Base-by-base conservation (phyloP, 2,888 invertebrate species). In the Athalia rosae region DNA sequence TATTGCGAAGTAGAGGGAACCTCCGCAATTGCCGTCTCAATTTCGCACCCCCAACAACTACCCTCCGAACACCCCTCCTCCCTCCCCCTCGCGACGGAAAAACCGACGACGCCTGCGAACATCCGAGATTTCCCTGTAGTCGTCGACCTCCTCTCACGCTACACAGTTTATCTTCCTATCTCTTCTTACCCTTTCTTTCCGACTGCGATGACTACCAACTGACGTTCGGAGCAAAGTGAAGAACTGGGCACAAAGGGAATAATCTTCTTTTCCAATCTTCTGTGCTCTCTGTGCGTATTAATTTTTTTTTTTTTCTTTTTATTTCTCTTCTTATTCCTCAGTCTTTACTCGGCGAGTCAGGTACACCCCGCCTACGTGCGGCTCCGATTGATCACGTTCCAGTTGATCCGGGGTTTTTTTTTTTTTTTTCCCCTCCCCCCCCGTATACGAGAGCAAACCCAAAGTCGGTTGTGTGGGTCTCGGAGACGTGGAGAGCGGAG, bases 1-100 rank as follows among this genome's bases (percentile, higher is more conserved):
- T 71, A 58, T 71, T 13, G 58, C 43, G 15, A 69, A 41, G 66
- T 28, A n/a, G 50, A 53, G 11, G 50, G 62, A 9, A 15, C 9
- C 69, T 67, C 41, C 50, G 8, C 56, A 69, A 69, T 69, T 69
- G 69, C 69, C 58, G 58, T 58, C 71, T 71, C 71, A 71, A 71
- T 71, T 71, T 71, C 71, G 50, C 58, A 58, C 71, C 71, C 61
- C 15, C 28, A 8, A 61, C 15, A 8, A 13, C 15, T 15, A 15
- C 58, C 69, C 43, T 41, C 69, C 6, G 41, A 7, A 50, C 56
- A 53, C 48, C 69, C 28, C 28, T 28, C 28, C 28, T 28, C 28
- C 28, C 28, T 28, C 28, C 28, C 28, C 28, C 28, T 28, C 28
- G 28, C 28, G 2, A 28, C 28, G n/a, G n/a, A n/a, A 41, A 58